Conservation (phyloP, 2,113 vertebrate species). For the Calonectris borealis region DNA sequence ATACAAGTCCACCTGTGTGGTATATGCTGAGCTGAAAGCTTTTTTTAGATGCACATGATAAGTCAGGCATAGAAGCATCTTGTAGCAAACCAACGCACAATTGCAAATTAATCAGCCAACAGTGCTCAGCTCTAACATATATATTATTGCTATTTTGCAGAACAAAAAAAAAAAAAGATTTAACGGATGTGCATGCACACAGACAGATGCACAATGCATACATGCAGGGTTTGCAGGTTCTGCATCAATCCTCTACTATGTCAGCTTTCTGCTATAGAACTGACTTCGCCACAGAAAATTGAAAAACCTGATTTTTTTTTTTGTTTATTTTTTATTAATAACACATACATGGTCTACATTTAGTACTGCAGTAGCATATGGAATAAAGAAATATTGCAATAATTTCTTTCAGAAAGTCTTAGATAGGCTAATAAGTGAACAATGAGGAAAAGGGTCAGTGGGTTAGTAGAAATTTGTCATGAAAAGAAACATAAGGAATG, state of each 20-base stretch:
- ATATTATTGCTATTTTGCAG: not conserved
- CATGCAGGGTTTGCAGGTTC: not conserved
- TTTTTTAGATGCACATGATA: not conserved
- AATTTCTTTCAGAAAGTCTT: not conserved
- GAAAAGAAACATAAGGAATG: not conserved
- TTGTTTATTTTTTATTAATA: not conserved
- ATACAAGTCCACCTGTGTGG: not conserved
- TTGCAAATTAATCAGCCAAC: not conserved
- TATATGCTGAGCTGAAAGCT: not conserved
- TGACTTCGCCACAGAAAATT: not conserved
- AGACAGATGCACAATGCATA: not conserved
- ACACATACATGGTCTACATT: not conserved
- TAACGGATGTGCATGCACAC: not conserved
- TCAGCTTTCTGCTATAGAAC: not conserved
- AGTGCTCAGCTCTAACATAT: not conserved
- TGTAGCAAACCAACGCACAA: not conserved
- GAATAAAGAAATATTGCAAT: not conserved
- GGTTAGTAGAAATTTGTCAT: not conserved
- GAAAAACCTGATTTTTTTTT: not conserved
- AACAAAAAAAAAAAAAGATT: not conserved
- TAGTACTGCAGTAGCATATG: not conserved
- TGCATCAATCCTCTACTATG: not conserved
- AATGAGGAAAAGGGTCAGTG: not conserved
- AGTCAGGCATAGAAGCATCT: not conserved
- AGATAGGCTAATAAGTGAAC: not conserved